Percentiles rank a stretch among this genome's conserved stretches.
Conservation (phyloP, 2,888 invertebrate genomes). For the Balanococcus diminutus region DNA sequence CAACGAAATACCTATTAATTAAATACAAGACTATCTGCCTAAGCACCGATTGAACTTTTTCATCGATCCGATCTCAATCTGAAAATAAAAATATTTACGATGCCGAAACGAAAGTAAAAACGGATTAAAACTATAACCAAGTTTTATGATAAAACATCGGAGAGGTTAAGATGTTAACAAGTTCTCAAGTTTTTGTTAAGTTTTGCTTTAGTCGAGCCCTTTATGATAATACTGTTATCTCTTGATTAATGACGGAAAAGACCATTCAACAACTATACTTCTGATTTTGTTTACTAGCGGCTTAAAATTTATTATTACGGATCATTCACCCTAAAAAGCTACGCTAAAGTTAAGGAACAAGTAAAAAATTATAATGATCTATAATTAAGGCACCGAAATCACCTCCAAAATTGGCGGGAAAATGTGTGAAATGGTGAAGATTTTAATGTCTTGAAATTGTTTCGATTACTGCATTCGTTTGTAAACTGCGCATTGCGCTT, state of each 20-base stretch:
- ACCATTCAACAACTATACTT: not conserved
- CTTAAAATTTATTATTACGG: not conserved
- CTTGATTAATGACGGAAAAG: not conserved
- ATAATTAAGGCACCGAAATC: too few relatives aligned
- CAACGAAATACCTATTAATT: too few relatives aligned
- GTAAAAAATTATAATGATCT: too few relatives aligned
- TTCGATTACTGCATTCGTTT: not conserved
- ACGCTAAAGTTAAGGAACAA: too few relatives aligned
- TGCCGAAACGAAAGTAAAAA: not conserved
- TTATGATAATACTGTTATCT: not conserved
- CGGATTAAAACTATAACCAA: not conserved
- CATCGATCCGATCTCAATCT: not conserved
- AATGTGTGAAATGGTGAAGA: not conserved
- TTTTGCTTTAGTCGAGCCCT: not conserved
- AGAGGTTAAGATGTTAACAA: slow-evolving; percentile 20
- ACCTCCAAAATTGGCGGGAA: too few relatives aligned
- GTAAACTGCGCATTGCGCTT: not conserved
- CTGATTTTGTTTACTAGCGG: not conserved
- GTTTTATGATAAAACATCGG: not conserved
- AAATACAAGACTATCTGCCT: too few relatives aligned
- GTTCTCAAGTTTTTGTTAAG: slow-evolving; percentile 6
- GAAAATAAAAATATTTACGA: not conserved
- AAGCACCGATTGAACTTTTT: too few relatives aligned
- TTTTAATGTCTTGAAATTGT: not conserved
- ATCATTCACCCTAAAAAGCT: not conserved